These are phyloP conservation scores for Seriola quinqueradiata DNA, from an alignment of 2,113 vertebrate species.

Conservation along the genomic window DNA sequence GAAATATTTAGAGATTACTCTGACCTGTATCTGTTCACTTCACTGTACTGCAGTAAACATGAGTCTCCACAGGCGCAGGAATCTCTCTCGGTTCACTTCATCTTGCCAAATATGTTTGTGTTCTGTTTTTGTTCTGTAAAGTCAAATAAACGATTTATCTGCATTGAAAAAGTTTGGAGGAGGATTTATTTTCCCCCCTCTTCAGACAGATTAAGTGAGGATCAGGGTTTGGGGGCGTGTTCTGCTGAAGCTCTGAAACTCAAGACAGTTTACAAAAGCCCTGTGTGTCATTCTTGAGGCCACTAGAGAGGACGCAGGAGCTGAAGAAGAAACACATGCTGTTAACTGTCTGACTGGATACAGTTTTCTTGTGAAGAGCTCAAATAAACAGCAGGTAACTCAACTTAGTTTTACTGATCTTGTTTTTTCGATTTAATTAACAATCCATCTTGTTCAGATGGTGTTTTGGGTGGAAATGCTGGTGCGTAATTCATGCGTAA, in stretches of 20 bases:
- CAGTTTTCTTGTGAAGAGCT: slow-evolving; percentile 9
- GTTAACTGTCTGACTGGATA: slow-evolving; percentile 60
- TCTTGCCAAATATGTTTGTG: slow-evolving; percentile 46
- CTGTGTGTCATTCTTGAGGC: slow-evolving; percentile 41
- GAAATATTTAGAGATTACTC: not conserved
- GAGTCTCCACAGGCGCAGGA: slow-evolving; percentile 15
- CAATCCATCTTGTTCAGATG: no score
- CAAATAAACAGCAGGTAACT: slow-evolving; percentile 55
- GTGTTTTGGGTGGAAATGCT: not conserved
- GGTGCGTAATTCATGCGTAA: slow-evolving; percentile 43
- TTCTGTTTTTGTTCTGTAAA: slow-evolving; percentile 63
- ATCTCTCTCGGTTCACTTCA: slow-evolving; percentile 21
- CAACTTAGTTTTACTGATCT: not conserved
- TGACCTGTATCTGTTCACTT: not conserved
- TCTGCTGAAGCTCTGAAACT: slow-evolving; percentile 87
- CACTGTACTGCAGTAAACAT: not conserved
- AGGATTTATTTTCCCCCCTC: not conserved
- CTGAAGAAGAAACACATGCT: slow-evolving; percentile 73
- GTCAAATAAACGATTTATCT: slow-evolving; percentile 78
- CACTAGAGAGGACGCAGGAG: slow-evolving; percentile 43
- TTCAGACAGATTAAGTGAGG: slow-evolving; percentile 34
- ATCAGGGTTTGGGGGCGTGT: slow-evolving; percentile 78
- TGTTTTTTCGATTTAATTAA: not conserved
- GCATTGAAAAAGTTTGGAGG: slow-evolving; percentile 67
- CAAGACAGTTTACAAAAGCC: slow-evolving; percentile 81